A percentile compares a stretch with the other conserved stretches of the same genome.
These are phyloP conservation scores for Drosophila kurseongensis DNA, from an alignment of 1,140 invertebrate genomes.

Conservation along the genomic window DNA sequence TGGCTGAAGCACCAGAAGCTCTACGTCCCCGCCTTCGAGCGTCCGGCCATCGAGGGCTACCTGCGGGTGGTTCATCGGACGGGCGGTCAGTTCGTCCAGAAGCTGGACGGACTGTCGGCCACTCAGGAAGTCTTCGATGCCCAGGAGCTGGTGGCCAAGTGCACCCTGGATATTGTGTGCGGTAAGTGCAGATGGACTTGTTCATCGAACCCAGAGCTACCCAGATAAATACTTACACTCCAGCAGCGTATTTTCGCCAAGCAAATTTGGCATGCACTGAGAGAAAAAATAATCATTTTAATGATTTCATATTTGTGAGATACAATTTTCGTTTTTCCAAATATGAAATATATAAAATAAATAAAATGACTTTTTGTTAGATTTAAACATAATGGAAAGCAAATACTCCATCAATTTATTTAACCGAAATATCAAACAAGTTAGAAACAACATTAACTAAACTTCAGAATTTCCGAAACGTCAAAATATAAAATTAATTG, in stretches of 20 bases:
- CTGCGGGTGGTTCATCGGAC: constrained; percentile 69
- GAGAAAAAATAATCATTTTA: neutral
- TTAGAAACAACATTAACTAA: no score
- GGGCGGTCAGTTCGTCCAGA: constrained; percentile 62
- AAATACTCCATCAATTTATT: no score
- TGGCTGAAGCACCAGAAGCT: constrained; percentile 84
- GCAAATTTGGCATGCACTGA: constrained; percentile 2
- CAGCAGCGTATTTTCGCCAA: neutral
- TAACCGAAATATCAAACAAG: no score
- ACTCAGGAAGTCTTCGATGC: constrained; percentile 65
- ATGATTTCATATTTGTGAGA: neutral
- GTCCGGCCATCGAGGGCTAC: constrained; percentile 75
- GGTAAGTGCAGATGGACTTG: constrained; percentile 40
- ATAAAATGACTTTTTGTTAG: no score
- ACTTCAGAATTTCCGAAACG: no score
- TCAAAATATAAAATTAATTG: no score
- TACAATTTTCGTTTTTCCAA: no score
- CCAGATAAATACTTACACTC: no score
- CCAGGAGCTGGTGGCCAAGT: constrained; percentile 87
- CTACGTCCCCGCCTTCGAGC: constrained; percentile 81
- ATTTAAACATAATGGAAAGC: no score
- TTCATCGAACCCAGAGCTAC: constrained; percentile 2
- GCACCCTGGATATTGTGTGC: constrained; percentile 89
- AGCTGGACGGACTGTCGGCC: constrained; percentile 53
- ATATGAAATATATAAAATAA: no score